phyloP scores from a whole-genome alignment of 2,888 invertebrate species.

The Ophraella communa region DNA sequence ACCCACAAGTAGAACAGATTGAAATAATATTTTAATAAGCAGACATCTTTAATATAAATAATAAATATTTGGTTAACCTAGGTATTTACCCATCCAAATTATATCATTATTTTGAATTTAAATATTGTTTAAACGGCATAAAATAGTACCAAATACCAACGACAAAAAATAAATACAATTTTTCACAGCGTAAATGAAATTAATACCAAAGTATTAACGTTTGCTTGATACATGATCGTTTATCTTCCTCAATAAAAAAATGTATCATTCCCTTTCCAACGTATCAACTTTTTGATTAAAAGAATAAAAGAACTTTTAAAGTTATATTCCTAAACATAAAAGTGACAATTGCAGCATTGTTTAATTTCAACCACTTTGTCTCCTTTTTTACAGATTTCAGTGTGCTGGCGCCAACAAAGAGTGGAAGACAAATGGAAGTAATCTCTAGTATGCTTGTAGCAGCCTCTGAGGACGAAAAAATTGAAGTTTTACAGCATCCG shows the following conservation, averaged over 20 bases:
- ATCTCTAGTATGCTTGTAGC: conserved; percentile 57
- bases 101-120: too few relatives aligned
- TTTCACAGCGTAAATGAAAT: too few relatives aligned
- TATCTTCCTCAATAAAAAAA: background rate
- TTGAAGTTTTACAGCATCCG: conserved; percentile 60
- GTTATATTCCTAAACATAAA: background rate
- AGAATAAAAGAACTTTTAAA: background rate
- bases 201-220: too few relatives aligned
- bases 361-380: conserved; percentile 52
- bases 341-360: background rate
- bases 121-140: too few relatives aligned
- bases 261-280: background rate
- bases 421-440: conserved; percentile 59
- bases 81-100: too few relatives aligned
- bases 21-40: too few relatives aligned
- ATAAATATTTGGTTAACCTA: too few relatives aligned
- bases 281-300: background rate
- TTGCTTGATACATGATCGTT: too few relatives aligned
- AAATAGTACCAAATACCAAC: too few relatives aligned
- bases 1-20: too few relatives aligned
- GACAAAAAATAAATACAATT: too few relatives aligned
- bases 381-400: conserved; percentile 55
- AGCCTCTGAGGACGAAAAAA: conserved; percentile 55
- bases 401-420: conserved; percentile 54
- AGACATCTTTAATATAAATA: too few relatives aligned